Evolutionary conservation across 2,797 vertebrate species (phyloP), one percentile per base, ranked within the genome.

Genomic region (Prionace glauca): DNA sequence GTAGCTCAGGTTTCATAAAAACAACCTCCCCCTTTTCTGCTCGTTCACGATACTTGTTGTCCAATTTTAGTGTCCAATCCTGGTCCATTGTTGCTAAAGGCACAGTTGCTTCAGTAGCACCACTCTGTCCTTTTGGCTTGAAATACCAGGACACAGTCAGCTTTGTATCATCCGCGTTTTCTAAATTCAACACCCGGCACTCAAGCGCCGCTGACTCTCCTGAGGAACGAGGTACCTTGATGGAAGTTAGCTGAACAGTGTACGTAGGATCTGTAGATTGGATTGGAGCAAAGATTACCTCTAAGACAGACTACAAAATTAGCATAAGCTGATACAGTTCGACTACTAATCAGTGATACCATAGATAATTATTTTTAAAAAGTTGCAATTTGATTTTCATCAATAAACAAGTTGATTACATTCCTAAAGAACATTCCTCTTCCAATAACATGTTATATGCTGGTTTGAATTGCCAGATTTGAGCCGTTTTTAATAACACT

Each of bases 71-170:
- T 41, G 98, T 98, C 96, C 99, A 99, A 24, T 97, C 97, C 91
- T 97, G 97, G 0, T 98, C 98, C 98, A 99, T 97, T 0, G 97
- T 97, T 0, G 97, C 99, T 24, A 98, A 96, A 2, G 97, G 95
- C 3, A 98, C 97, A 0, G 97, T 1, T 60, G 72, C 95, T 45
- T 96, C 94, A 0, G 97, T 97, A 0, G 97, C 97, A 0, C 8
- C 93, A 74, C n/a, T 96, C 95, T 96, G 11, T 67, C 97, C 65
- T 94, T 1, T 96, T n/a, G 95, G n/a, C n/a, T 96, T 97, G 96
- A 98, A 98, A 96, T 98, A 98, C 99, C 99, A 99, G 0, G 97
- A 97, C 36, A 99, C 98, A 0, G 97, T 97, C 95, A 99, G 97
- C 0, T 97, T 98, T 24, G 97, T 95, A 3, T 16, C 97, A 12